phyloP scores from a whole-genome alignment of 2,113 vertebrate species.

The Centropristis striata region DNA sequence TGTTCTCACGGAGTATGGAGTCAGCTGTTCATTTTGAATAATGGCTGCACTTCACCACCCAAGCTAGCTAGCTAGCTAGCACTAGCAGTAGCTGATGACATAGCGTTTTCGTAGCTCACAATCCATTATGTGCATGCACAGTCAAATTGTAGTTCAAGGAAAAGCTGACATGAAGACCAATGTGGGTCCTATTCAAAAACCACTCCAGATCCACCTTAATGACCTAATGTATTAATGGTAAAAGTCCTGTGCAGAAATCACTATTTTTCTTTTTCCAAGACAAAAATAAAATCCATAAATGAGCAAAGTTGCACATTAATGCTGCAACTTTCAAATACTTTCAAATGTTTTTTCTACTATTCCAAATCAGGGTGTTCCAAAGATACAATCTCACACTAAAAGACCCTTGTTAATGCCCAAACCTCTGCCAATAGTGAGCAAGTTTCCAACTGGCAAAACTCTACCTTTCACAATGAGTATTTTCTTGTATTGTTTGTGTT shows the following conservation, averaged over 20 bases:
- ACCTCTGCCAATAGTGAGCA: conserved; percentile 2
- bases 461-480: background rate
- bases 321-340: background rate
- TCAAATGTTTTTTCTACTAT: background rate
- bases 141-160: background rate
- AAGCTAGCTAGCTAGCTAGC: no score
- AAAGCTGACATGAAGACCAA: background rate
- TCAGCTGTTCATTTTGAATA: no score
- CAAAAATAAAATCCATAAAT: background rate
- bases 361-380: background rate
- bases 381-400: conserved; percentile 11
- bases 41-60: no score
- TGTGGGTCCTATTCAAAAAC: background rate
- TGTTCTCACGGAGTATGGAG: no score
- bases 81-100: no score
- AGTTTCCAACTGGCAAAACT: conserved; percentile 9
- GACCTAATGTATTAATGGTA: no score
- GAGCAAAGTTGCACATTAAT: background rate
- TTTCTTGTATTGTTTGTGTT: conserved; percentile 15
- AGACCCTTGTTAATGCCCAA: background rate
- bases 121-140: no score
- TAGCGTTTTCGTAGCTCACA: no score
- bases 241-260: background rate
- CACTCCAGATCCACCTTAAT: no score
- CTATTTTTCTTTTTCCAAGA: background rate